Evolutionary conservation across 2,888 invertebrate species (phyloP), one percentile per base, ranked within the genome.

Genomic region (Thera obeliscata): DNA sequence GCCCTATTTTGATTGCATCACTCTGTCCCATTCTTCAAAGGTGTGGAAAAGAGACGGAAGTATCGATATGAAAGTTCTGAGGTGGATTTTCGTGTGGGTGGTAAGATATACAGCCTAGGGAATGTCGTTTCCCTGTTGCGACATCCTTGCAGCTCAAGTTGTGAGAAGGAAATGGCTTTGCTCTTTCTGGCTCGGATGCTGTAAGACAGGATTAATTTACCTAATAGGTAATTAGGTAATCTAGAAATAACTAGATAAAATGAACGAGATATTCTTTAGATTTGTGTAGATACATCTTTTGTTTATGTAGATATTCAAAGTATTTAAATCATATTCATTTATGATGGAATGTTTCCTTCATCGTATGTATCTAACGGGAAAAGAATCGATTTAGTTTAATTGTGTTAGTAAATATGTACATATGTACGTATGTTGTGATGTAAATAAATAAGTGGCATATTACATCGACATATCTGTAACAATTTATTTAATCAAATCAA

Each of bases 61-160:
- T 41, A 67, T 71, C 72, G 70, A 71, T 73, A 69, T 64, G 74
- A 64, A 78, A 81, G 75, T 75, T 77, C 60, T 75, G 78, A 81
- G 82, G 75, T 78, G 67, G 75, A 70, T 70, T 74, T 60, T 69
- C 63, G 84, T 78, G 91, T 90, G 87, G 90, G 90, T 81, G 89
- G 85, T 73, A 77, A 79, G 79, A 80, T 79, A 82, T 79, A 79
- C 82, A 81, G 77, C 80, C 77, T 80, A 81, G 81, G 81, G 82
- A 82, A 77, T 80, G 83, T 84, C 75, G 80, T 82, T 82, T 84
- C 83, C 87, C 82, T 78, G 82, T 90, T 90, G 85, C 87, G 83
- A 88, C 89, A 75, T 75, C 75, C 74, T 73, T 72, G 67, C 64
- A 71, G 67, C 61, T 62, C 69, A 66, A 66, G 70, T 50, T 59